These are phyloP conservation scores for Notolepis coatsorum DNA, from an alignment of 2,797 vertebrate genomes.

Conservation along the genomic window DNA sequence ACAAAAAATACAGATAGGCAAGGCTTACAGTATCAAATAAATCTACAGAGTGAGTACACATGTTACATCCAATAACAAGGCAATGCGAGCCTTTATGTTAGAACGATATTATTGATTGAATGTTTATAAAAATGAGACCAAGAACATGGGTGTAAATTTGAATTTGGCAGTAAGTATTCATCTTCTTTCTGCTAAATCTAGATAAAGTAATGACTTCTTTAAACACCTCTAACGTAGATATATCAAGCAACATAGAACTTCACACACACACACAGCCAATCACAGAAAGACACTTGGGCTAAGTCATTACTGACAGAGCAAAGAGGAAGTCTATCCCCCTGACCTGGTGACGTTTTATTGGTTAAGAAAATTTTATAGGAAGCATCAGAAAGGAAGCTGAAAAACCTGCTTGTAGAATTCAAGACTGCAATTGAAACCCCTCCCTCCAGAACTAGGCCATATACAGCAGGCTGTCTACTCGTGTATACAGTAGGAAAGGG, in stretches of 20 bases:
- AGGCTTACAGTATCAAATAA: slow-evolving; percentile 1
- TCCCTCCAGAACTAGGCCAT: neutral
- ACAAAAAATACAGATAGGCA: slow-evolving; percentile 31
- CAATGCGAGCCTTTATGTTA: neutral
- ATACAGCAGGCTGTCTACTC: neutral
- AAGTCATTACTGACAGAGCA: neutral
- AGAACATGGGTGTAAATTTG: neutral
- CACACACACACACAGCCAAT: slow-evolving; percentile 31
- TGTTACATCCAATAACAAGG: neutral
- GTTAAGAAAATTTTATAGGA: slow-evolving; percentile 12
- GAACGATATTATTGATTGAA: no score
- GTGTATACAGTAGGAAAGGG: no score
- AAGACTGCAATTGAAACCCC: neutral
- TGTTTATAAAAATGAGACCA: no score
- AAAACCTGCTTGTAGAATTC: slow-evolving; percentile 25
- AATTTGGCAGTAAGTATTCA: neutral
- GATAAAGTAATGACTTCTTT: neutral
- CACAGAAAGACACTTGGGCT: slow-evolving; percentile 24
- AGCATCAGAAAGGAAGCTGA: slow-evolving; percentile 7
- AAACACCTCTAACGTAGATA: neutral
- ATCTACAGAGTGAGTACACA: slow-evolving; percentile 21
- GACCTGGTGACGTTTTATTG: slow-evolving; percentile 25
- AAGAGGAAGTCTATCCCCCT: neutral
- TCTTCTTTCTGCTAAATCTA: neutral
- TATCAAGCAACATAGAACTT: neutral